A percentile compares a stretch with the other conserved stretches of the same genome.
Evolutionary conservation across 2,888 invertebrate genomes (phyloP).

Genomic region (Leucophenga montana): DNA sequence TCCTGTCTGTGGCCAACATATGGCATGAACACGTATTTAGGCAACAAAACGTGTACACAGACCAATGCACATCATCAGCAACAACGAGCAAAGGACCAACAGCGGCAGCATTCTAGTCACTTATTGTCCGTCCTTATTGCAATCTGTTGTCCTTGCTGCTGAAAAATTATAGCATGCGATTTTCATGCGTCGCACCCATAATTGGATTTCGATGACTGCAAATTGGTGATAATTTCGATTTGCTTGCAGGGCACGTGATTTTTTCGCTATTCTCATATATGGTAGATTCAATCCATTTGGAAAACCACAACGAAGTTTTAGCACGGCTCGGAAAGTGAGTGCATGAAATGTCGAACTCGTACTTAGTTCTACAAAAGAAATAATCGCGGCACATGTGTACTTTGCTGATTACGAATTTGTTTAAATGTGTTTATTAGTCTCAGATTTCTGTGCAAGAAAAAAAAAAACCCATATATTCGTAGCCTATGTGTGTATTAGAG

Average conservation of each 20-base stretch:
- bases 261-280: not conserved
- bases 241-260: slow-evolving; percentile 55
- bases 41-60: slow-evolving; percentile 20
- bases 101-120: slow-evolving; percentile 26
- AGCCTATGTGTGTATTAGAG: too few relatives aligned
- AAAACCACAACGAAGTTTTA: too few relatives aligned
- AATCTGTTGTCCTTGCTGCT: slow-evolving; percentile 24
- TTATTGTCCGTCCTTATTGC: slow-evolving; percentile 34
- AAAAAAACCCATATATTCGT: too few relatives aligned
- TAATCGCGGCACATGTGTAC: too few relatives aligned
- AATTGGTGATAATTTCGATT: slow-evolving; percentile 71
- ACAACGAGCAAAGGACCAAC: slow-evolving; percentile 34
- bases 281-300: not conserved
- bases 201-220: slow-evolving; percentile 72
- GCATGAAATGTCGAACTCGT: too few relatives aligned
- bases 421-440: too few relatives aligned
- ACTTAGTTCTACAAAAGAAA: too few relatives aligned
- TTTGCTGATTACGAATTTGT: too few relatives aligned
- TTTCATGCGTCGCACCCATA: slow-evolving; percentile 50
- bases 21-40: slow-evolving; percentile 26
- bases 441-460: too few relatives aligned
- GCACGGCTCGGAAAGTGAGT: too few relatives aligned
- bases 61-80: slow-evolving; percentile 12
- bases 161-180: slow-evolving; percentile 20
- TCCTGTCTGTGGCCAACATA: slow-evolving; percentile 16